Base-by-base conservation (phyloP, 2,888 invertebrate species). In the Melinaea marsaeus region DNA sequence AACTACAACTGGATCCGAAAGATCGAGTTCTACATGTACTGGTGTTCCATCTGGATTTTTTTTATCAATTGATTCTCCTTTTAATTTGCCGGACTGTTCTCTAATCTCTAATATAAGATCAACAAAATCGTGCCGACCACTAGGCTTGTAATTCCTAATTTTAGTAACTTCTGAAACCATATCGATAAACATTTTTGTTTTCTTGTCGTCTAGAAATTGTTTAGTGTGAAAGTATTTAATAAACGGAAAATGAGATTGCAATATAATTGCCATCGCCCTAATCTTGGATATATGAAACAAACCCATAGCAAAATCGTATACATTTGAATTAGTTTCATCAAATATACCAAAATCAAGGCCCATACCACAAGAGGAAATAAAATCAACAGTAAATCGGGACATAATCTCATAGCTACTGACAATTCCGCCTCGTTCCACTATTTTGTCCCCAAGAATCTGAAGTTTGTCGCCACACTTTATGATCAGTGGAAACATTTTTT, bases 401-500 rank as follows among this genome's bases (percentile, higher is more conserved):
- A 61, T 61, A 2, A 82, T 62, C 0, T 79, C 83, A 0, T 73
- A 69, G 2, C 72, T 69, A 32, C 78, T 75, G 64, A 63, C 55
- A 5, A 61, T 61, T n/a, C 63, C 65, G 3, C 61, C 63, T 13
- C 60, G 51, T 13, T 33, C 34, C 2, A 63, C 55, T 9, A 74
- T 72, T 4, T 64, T 57, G 1, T 71, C 68, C 0, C 66, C 72
- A 0, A 62, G 37, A 2, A 22, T 13, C 13, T 65, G 46, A n/a
- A 87, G 68, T 64, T 83, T 86, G 60, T 84, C 80, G 0, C 88
- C 80, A 59, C 86, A 82, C 11, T 79, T 75, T 32, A 84, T 75
- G 2, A 88, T 74, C 22, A 88, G 71, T 3, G 87, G 87, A 60
- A 85, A 88, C 87, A 88, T 88, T 3, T 74, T 78, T 64, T 81